Evolutionary conservation across 2,797 vertebrate genomes (phyloP).

Genomic region (Chrysocyon brachyurus): DNA sequence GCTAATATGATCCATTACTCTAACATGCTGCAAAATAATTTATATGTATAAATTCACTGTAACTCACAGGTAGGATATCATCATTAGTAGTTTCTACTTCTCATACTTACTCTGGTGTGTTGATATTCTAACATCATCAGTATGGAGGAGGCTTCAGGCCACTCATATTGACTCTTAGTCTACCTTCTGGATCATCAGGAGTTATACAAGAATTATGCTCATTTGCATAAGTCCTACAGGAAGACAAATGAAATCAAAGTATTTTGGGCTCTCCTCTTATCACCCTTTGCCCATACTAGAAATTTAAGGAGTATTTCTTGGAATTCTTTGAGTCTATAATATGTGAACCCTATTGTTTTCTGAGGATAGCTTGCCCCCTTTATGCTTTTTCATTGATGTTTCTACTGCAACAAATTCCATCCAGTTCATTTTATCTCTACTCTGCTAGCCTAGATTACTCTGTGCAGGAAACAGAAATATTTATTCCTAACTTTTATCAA

Average conservation of each 20-base stretch:
- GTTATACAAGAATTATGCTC: neutral
- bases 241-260: neutral
- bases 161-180: neutral
- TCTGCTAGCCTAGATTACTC: neutral
- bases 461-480: constrained; percentile 33
- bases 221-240: neutral
- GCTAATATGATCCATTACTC: neutral
- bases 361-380: neutral
- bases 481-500: constrained; percentile 17
- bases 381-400: neutral
- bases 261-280: neutral
- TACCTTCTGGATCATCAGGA: neutral
- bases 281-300: neutral
- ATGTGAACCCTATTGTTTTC: neutral
- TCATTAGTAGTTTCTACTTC: neutral
- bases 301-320: neutral
- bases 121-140: neutral
- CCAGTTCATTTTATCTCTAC: neutral
- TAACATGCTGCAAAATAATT: neutral
- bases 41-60: neutral
- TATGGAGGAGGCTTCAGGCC: neutral
- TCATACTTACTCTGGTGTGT: neutral
- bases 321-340: neutral
- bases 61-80: neutral
- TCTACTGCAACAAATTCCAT: neutral